A percentile compares a stretch with the other conserved stretches of the same genome.
phyloP scores from a whole-genome alignment of 2,113 vertebrate species.

The Dromaius novaehollandiae region DNA sequence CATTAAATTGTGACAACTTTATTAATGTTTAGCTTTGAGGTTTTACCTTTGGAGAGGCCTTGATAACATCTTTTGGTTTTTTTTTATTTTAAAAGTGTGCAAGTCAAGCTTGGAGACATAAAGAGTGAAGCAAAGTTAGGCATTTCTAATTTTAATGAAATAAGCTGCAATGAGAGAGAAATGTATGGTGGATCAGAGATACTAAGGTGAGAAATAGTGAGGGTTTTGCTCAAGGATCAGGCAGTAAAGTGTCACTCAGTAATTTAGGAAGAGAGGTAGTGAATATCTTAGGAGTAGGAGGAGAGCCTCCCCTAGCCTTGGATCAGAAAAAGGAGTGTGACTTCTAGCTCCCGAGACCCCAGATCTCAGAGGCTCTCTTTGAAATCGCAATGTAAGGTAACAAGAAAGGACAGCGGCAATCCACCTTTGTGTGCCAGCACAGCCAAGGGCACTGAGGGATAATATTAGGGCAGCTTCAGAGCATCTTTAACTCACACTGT shows the following conservation, averaged over 20 bases:
- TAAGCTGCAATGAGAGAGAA: neutral
- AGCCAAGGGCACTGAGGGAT: neutral
- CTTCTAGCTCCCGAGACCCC: conserved; percentile 22
- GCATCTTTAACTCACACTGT: neutral
- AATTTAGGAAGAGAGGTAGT: conserved; percentile 19
- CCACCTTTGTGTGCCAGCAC: conserved; percentile 32
- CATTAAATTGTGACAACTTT: neutral
- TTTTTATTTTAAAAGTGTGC: neutral
- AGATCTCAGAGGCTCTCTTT: conserved; percentile 30
- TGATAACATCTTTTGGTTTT: neutral
- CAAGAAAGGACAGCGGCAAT: conserved; percentile 24
- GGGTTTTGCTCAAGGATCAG: conserved; percentile 15
- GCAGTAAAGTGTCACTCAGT: conserved; percentile 10
- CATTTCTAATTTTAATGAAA: conserved; percentile 1
- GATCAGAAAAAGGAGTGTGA: conserved; percentile 30
- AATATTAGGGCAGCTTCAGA: conserved; percentile 29
- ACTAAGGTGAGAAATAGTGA: conserved; percentile 22
- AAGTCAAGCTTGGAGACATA: neutral
- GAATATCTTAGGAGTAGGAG: conserved; percentile 43
- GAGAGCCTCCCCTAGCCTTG: neutral
- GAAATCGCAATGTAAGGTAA: conserved; percentile 23
- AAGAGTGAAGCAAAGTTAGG: neutral
- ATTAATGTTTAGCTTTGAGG: neutral
- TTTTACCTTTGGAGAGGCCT: neutral
- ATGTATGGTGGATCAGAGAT: conserved; percentile 16